phyloP scores from a whole-genome alignment of 2,888 invertebrate species.

The Limnephilus rhombicus region DNA sequence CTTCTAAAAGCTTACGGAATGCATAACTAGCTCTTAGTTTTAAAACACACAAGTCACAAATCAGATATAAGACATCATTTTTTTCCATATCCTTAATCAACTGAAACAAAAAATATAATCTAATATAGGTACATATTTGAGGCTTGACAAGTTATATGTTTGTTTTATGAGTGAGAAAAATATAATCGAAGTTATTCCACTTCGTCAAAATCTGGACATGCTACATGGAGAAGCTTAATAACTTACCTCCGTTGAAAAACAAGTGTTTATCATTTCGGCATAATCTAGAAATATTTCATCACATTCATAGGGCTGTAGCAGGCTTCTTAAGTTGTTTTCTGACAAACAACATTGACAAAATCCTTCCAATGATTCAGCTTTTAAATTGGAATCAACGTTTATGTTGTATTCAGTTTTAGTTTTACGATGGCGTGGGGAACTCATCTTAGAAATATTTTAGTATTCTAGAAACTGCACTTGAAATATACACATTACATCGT shows the following conservation, averaged over 20 bases:
- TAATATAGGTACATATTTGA: not conserved
- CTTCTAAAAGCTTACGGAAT: slow-evolving; percentile 31
- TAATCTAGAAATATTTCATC: not conserved
- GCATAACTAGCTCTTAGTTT: slow-evolving; percentile 21
- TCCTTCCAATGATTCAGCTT: slow-evolving; percentile 25
- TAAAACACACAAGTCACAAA: slow-evolving; percentile 16
- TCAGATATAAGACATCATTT: slow-evolving; percentile 28
- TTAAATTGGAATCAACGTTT: not conserved
- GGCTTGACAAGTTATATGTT: not conserved
- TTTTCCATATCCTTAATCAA: slow-evolving; percentile 16
- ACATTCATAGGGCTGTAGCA: not conserved
- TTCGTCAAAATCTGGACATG: not conserved
- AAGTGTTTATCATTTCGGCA: slow-evolving; percentile 29
- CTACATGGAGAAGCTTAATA: not conserved
- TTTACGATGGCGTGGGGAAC: not conserved
- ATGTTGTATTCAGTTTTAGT: not conserved
- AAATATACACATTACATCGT: not conserved
- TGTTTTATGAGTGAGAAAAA: not conserved
- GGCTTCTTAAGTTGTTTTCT: slow-evolving; percentile 33
- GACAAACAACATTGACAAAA: slow-evolving; percentile 44
- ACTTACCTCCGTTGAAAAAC: slow-evolving; percentile 35
- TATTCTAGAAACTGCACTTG: not conserved
- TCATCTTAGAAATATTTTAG: not conserved
- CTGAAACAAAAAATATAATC: not conserved
- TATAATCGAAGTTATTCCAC: not conserved